Base-by-base conservation (phyloP, 2,113 vertebrate genomes). In the Marmota flaviventris region DNA sequence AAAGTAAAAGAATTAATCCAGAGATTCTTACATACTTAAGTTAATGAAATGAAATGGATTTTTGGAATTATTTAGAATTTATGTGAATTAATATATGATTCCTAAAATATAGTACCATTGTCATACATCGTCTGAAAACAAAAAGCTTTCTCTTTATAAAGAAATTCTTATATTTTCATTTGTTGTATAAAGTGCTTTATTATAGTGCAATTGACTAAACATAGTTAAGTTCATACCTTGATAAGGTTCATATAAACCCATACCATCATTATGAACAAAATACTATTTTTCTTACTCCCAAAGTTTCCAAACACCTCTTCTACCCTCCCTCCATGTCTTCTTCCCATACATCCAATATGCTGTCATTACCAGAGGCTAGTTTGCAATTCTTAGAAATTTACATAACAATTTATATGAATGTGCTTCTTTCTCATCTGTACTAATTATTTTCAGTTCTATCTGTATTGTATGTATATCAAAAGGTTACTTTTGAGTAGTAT, bases 291-390 rank as follows among this genome's bases (percentile, higher is more conserved):
- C 32, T 72, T 53, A 48, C 0, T 18, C n/a, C 24, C 11, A 79
- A 76, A 11, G 83, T 25, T 81, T 29, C 34, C 14, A 42, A 4
- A 32, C 16, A 48, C 1, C 8, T 76, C 20, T 14, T 65, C 25
- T 16, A 0, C 7, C 0, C 37, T 77, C 1, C 4, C 37, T 8
- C 22, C 17, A 63, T 4, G 14, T 1, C 0, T 7, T 77, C 1
- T 45, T 85, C 58, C 2, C 51, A 48, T 20, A 77, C 0, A 73
- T 5, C 8, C 17, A 4, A 61, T 22, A 84, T 29, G 18, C 2
- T 79, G 42, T 17, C 89, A 5, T 82, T 32, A 61, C 25, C 29
- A 22, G n/a, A 37, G 2, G 65, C 29, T 78, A 78, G 20, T 42
- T 72, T 51, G 34, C 2, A 78, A 72, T 8, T 14, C 10, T 11